phyloP scores from a whole-genome alignment of 1,140 invertebrate species.

The Anagrus nilaparvatae region DNA sequence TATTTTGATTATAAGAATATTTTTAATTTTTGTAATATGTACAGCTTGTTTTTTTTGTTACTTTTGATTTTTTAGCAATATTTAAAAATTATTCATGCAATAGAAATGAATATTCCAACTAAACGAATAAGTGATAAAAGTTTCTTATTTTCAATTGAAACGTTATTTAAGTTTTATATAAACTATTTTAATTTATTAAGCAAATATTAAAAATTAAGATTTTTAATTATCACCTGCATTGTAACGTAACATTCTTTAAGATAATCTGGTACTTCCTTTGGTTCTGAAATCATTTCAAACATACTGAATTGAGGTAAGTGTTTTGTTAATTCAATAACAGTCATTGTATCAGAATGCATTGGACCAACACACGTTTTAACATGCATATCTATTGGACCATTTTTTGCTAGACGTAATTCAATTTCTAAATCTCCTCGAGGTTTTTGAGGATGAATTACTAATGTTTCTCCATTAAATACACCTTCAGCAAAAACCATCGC shows the following conservation, averaged over 20 bases:
- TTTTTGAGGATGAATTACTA: conserved; percentile 63
- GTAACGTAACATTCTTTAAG: conserved; percentile 22
- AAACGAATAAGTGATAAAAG: too few species aligned
- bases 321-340: conserved; percentile 84
- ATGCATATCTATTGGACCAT: conserved; percentile 79
- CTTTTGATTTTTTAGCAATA: too few species aligned
- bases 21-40: too few species aligned
- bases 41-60: neutral
- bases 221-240: conserved; percentile 39
- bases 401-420: conserved; percentile 55
- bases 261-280: conserved; percentile 38
- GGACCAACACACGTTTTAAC: conserved; percentile 58
- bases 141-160: too few species aligned
- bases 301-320: conserved; percentile 83
- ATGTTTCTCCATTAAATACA: conserved; percentile 74
- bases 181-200: too few species aligned
- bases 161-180: too few species aligned
- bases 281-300: conserved; percentile 52
- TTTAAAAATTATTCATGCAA: too few species aligned
- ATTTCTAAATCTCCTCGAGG: conserved; percentile 42
- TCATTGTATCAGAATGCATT: conserved; percentile 37
- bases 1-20: too few species aligned
- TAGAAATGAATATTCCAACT: too few species aligned
- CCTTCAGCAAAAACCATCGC: conserved; percentile 88
- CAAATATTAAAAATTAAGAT: too few species aligned